phyloP scores from a whole-genome alignment of 2,113 vertebrate genomes.

The Tachuris rubrigastra region DNA sequence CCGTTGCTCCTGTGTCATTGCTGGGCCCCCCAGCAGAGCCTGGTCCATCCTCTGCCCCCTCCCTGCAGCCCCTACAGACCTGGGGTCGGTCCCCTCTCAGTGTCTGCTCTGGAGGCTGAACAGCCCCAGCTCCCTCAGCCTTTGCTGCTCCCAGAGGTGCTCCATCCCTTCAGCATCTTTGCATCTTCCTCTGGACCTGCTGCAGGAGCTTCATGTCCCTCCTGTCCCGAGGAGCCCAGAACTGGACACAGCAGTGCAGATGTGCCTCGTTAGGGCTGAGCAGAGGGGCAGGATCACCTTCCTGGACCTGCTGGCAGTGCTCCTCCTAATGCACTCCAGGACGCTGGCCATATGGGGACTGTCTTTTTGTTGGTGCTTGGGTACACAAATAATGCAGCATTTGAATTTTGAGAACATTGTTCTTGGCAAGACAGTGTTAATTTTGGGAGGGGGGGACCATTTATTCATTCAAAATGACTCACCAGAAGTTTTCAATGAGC shows the following conservation, averaged over 20 bases:
- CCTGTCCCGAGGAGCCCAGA: not conserved
- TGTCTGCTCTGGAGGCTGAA: not conserved
- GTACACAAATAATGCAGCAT: not conserved
- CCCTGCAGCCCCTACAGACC: not conserved
- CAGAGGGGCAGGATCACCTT: not conserved
- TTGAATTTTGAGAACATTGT: not conserved
- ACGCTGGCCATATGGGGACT: not conserved
- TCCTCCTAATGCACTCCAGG: accelerated
- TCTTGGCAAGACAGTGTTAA: not conserved
- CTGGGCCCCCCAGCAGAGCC: not conserved
- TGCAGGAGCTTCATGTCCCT: not conserved
- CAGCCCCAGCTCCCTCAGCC: not conserved
- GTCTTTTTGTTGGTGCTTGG: not conserved
- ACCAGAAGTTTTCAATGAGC: not conserved
- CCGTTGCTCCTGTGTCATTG: not conserved
- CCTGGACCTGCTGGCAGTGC: not conserved
- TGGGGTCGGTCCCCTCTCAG: not conserved
- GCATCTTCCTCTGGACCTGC: accelerated
- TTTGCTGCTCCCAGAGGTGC: not conserved
- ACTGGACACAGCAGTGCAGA: not conserved
- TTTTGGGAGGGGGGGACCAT: not conserved
- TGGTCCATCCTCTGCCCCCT: not conserved
- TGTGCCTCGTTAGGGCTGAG: not conserved
- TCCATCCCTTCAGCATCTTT: not conserved
- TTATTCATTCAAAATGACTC: not conserved